Percentiles rank a stretch among this genome's conserved stretches.
Conservation (phyloP, 35 echinoderm and acorn worm species). For the Amphiura filiformis region DNA sequence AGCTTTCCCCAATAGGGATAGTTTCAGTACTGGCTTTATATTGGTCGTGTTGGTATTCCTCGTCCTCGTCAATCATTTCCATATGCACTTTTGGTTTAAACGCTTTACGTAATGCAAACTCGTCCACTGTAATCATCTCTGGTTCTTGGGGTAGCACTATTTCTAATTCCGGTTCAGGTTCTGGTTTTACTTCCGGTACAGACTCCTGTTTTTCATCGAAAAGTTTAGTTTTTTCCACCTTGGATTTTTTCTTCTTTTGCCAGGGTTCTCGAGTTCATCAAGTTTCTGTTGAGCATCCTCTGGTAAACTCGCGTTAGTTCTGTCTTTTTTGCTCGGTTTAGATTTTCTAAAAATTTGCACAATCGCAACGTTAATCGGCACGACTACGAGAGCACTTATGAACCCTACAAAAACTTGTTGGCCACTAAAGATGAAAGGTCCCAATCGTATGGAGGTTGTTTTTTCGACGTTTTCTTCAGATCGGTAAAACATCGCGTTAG, state of each 20-base stretch:
- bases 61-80: background rate
- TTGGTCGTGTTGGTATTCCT: background rate
- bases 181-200: too few relatives aligned
- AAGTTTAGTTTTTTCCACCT: slow-evolving; percentile 8
- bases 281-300: slow-evolving; percentile 9
- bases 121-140: background rate
- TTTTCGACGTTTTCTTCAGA: slow-evolving; percentile 34
- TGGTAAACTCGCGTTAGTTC: background rate
- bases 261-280: background rate
- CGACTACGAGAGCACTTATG: slow-evolving; percentile 63
- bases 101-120: background rate
- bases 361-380: slow-evolving; percentile 86
- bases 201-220: too few relatives aligned
- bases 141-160: too few relatives aligned
- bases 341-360: slow-evolving; percentile 76
- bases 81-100: background rate
- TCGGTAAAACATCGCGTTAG: slow-evolving; percentile 91
- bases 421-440: slow-evolving; percentile 49
- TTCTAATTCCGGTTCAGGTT: too few relatives aligned
- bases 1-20: too few relatives aligned
- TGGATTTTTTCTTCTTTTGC: slow-evolving; percentile 11
- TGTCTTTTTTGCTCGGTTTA: slow-evolving; percentile 24
- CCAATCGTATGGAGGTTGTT: slow-evolving; percentile 48
- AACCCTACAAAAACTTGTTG: slow-evolving; percentile 75
- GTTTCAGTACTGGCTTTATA: too few relatives aligned